Evolutionary conservation across 37 sponge, comb jelly and placozoan species (phyloP), one percentile per base, ranked within the genome.

Genomic region (Axinella damicornis): DNA sequence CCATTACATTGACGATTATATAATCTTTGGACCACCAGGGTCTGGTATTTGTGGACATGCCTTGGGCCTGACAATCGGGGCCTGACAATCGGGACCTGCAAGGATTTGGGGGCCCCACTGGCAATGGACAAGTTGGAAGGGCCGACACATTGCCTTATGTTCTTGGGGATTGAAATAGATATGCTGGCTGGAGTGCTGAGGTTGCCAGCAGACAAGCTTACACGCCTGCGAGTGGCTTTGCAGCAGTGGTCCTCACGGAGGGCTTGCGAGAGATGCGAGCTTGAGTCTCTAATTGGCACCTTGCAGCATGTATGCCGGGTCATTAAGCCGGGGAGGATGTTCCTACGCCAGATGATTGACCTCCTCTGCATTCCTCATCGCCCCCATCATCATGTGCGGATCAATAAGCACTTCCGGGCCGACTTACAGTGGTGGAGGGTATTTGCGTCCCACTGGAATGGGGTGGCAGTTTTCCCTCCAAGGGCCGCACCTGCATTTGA

Each of bases 401-500:
- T 90, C 18, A 83, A 77, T 36, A 2, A n/a, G 34, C 80, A 84
- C 15, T 79, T 80, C 60, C 62, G 83, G 32, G 71, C 89, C 40
- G 85, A 90, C 57, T 56, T 84, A 68, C 52, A 15, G 30, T 90
- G 90, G 90, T 89, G 90, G 90, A 27, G 40, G 6, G 31, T 52
- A 28, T 82, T 83, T 54, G 20, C 57, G 2, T n/a, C 74, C 17
- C 65, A 28, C 25, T 90, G 90, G 85, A 84, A 90, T 32, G 93
- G 86, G 28, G 46, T 27, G 9, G 36, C 78, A 28, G 5, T 83
- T 0, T 28, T 46, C 12, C 1, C 46, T 2, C 67, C 25, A 14
- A 11, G 73, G 56, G 38, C 13, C 54, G 53, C 27, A 54, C 22
- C n/a, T n/a, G n/a, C n/a, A n/a, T n/a, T 36, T 34, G 27, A 53